Conservation (phyloP, 2,113 vertebrate species). For the Sinocyclocheilus anophthalmus region DNA sequence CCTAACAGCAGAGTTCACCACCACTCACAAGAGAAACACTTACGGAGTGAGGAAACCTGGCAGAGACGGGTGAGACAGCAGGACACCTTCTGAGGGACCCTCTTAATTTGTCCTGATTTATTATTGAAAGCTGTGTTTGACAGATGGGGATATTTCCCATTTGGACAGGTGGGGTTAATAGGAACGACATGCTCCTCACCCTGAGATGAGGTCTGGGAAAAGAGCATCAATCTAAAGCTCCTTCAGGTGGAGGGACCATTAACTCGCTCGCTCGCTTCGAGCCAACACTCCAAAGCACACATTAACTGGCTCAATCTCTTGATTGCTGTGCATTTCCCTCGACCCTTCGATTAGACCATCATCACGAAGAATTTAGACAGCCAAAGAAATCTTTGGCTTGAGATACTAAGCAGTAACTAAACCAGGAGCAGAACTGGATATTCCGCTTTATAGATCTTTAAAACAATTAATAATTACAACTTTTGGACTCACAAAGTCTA, state of each 20-base stretch:
- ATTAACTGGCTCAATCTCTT: neutral
- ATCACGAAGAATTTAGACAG: neutral
- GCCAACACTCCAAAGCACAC: neutral
- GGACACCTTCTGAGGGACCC: slow-evolving; percentile 11
- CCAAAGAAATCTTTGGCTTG: too few species aligned
- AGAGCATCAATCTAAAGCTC: slow-evolving; percentile 33
- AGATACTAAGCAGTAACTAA: neutral
- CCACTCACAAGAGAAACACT: neutral
- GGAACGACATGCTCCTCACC: slow-evolving; percentile 24
- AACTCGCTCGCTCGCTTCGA: neutral
- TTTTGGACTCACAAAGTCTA: neutral
- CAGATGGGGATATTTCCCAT: slow-evolving; percentile 37
- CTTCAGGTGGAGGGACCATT: slow-evolving; percentile 24
- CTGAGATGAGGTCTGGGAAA: slow-evolving; percentile 23
- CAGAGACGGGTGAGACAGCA: neutral
- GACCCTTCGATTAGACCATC: neutral
- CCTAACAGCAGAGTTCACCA: slow-evolving; percentile 19
- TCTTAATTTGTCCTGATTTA: slow-evolving; percentile 45
- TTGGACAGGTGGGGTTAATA: slow-evolving; percentile 48
- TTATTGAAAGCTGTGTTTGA: slow-evolving; percentile 49
- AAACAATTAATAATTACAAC: neutral
- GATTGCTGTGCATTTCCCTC: slow-evolving; percentile 2
- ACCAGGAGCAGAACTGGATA: neutral
- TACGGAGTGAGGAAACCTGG: neutral
- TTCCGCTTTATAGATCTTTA: neutral